phyloP scores from a whole-genome alignment of 2,888 invertebrate species.

The Nymphalis c-album region DNA sequence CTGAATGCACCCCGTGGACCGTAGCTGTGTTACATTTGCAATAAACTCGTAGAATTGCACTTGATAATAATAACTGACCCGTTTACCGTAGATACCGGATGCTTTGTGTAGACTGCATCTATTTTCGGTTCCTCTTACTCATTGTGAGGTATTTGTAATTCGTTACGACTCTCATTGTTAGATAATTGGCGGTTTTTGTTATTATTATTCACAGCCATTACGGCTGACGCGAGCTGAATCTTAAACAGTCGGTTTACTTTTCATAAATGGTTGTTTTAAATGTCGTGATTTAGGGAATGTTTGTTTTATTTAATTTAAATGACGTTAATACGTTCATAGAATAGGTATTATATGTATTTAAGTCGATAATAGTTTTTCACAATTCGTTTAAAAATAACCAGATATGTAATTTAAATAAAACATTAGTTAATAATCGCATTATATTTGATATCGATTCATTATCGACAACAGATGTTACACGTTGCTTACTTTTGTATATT shows the following conservation, averaged over 20 bases:
- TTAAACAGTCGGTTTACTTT: conserved; percentile 21
- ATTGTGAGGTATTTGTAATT: conserved; percentile 38
- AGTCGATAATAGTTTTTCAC: background rate
- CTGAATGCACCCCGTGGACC: background rate
- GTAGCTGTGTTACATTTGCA: conserved; percentile 20
- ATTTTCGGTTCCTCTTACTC: conserved; percentile 42
- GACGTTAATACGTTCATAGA: background rate
- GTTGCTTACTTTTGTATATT: background rate
- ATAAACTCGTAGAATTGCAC: conserved; percentile 37
- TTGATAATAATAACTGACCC: conserved; percentile 57
- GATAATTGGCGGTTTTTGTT: conserved; percentile 36
- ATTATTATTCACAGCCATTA: conserved; percentile 25
- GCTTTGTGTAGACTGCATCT: conserved; percentile 45
- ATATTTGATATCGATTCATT: too few species aligned
- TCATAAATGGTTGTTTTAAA: conserved; percentile 20
- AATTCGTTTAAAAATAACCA: too few species aligned
- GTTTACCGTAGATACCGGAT: conserved; percentile 56
- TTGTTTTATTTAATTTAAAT: conserved; percentile 7
- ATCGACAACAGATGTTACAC: background rate
- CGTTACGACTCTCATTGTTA: conserved; percentile 36
- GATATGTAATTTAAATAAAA: too few species aligned
- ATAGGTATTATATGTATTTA: too few species aligned
- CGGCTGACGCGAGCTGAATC: conserved; percentile 26
- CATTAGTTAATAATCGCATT: too few species aligned
- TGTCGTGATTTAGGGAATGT: conserved; percentile 9